Conservation (phyloP, 2,113 vertebrate genomes). For the Camarhynchus parvulus region DNA sequence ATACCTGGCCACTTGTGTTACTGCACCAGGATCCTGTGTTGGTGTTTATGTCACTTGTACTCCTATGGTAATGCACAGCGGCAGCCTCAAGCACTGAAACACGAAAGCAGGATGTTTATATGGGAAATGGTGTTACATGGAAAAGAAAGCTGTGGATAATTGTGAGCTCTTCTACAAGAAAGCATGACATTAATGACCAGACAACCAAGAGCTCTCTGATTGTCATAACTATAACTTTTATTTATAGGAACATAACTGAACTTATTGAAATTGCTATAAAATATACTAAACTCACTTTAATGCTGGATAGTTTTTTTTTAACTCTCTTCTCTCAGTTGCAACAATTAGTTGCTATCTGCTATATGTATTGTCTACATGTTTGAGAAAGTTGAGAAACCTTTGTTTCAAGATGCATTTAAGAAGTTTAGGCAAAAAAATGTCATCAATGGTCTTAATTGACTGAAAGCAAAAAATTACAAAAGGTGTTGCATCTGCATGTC, state of each 20-base stretch:
- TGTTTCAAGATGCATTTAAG: neutral
- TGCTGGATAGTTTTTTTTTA: neutral
- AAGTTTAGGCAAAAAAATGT: neutral
- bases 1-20: neutral
- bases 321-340: neutral
- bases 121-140: neutral
- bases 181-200: neutral
- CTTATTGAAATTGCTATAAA: neutral
- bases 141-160: neutral
- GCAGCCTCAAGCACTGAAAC: neutral
- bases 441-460: neutral
- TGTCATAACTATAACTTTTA: neutral
- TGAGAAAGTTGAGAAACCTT: neutral
- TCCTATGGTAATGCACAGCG: rapidly evolving
- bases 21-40: neutral
- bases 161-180: neutral
- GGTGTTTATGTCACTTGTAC: rapidly evolving
- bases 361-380: neutral
- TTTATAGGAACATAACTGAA: neutral
- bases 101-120: neutral
- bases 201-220: neutral
- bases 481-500: neutral
- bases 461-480: neutral
- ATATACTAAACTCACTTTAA: neutral
- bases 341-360: neutral